A percentile compares a stretch with the other conserved stretches of the same genome.
Evolutionary conservation across 2,888 invertebrate species (phyloP).

Genomic region (Drosophila paranaensis): DNA sequence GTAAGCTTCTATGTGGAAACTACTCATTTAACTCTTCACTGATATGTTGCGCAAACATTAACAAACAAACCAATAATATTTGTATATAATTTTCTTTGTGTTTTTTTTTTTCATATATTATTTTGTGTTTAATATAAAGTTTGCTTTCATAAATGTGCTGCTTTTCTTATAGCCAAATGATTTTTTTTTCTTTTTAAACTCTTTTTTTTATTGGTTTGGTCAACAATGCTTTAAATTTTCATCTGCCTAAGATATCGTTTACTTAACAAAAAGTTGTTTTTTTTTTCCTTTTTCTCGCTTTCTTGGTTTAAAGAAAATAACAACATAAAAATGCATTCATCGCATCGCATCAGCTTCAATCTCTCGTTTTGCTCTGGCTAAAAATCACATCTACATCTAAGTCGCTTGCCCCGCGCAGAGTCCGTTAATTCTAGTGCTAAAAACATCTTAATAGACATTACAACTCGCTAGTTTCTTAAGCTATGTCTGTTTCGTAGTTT

Average conservation of each 20-base stretch:
- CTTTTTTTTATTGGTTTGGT: slow-evolving; percentile 59
- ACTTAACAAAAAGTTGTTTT: slow-evolving; percentile 48
- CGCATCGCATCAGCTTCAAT: slow-evolving; percentile 54
- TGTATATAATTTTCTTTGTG: slow-evolving; percentile 56
- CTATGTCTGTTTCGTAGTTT: slow-evolving; percentile 42
- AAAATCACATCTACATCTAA: slow-evolving; percentile 79
- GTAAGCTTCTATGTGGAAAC: slow-evolving; percentile 70
- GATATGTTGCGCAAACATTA: slow-evolving; percentile 85
- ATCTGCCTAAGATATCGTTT: slow-evolving; percentile 46
- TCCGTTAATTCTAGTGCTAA: slow-evolving; percentile 71
- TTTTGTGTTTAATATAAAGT: slow-evolving; percentile 57
- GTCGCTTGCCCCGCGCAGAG: slow-evolving; percentile 57
- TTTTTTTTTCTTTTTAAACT: slow-evolving; percentile 15
- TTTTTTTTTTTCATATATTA: slow-evolving; percentile 6
- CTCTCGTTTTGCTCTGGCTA: slow-evolving; percentile 46
- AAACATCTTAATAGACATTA: slow-evolving; percentile 73
- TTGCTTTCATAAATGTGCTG: slow-evolving; percentile 64
- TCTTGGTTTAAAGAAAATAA: slow-evolving; percentile 59
- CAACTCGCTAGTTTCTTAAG: slow-evolving; percentile 63
- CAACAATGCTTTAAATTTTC: slow-evolving; percentile 72
- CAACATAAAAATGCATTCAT: slow-evolving; percentile 65
- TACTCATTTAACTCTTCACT: slow-evolving; percentile 81
- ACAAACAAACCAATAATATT: slow-evolving; percentile 84
- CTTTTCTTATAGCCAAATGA: slow-evolving; percentile 64
- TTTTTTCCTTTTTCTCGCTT: slow-evolving; percentile 18